Percentiles rank a stretch among this genome's conserved stretches.
phyloP scores from a whole-genome alignment of 1,140 invertebrate genomes.

The Cyclargus thomasi region DNA sequence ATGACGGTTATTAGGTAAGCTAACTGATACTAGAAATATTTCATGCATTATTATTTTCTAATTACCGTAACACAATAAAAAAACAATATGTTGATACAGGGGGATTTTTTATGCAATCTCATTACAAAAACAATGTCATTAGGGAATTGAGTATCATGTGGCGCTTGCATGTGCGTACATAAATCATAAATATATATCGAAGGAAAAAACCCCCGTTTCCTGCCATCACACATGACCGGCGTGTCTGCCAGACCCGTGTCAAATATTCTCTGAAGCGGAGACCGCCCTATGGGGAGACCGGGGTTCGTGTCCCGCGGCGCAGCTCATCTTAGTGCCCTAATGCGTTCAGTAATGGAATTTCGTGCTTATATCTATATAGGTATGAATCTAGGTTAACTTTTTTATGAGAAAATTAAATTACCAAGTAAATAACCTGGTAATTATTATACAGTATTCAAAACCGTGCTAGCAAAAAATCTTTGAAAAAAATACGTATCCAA shows the following conservation, averaged over 20 bases:
- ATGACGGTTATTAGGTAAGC: not conserved
- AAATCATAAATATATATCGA: constrained; percentile 68
- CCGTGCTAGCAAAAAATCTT: too few relatives aligned
- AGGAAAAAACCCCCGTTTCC: constrained; percentile 72
- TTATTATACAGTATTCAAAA: too few relatives aligned
- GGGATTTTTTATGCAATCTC: not conserved
- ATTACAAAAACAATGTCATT: constrained; percentile 34
- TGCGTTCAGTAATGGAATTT: constrained; percentile 64
- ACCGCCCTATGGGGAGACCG: constrained; percentile 61
- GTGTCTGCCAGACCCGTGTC: constrained; percentile 74
- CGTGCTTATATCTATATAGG: constrained; percentile 30
- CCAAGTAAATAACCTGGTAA: too few relatives aligned
- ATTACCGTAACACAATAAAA: not conserved
- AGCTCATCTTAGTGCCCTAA: constrained; percentile 72
- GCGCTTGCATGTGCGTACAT: constrained; percentile 62
- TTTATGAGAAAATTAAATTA: too few relatives aligned
- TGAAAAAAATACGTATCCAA: too few relatives aligned
- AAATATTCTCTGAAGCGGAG: constrained; percentile 74
- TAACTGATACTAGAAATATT: not conserved
- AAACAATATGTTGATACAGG: not conserved
- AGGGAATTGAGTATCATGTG: constrained; percentile 42
- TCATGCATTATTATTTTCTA: not conserved
- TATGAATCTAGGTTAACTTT: constrained; percentile 17
- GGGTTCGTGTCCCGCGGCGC: constrained; percentile 70
- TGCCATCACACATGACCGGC: constrained; percentile 73